phyloP scores from a whole-genome alignment of 2,888 invertebrate species.

The Taenaris catops region DNA sequence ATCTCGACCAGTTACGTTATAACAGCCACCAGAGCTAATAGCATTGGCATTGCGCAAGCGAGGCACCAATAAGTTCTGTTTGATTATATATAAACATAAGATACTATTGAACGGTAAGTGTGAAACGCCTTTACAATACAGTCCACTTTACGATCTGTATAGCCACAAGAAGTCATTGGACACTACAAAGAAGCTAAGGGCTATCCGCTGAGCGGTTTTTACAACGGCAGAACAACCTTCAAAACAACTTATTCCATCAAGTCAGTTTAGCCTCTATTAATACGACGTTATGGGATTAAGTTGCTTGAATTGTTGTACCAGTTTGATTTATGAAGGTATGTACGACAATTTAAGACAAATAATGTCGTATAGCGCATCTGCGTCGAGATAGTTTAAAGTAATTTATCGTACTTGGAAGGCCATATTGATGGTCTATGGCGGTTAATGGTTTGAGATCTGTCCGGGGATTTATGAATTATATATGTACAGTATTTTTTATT shows the following conservation, averaged over 20 bases:
- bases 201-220: constrained; percentile 17
- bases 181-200: constrained; percentile 19
- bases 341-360: constrained; percentile 16
- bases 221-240: constrained; percentile 4
- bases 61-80: too few relatives aligned
- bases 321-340: constrained; percentile 8
- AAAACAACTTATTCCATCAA: neutral
- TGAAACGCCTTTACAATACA: constrained; percentile 1
- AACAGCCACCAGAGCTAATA: too few relatives aligned
- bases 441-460: constrained; percentile 4
- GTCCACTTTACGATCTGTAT: constrained; percentile 17
- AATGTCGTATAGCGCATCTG: constrained; percentile 17
- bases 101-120: constrained; percentile 3
- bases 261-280: neutral
- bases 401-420: constrained; percentile 13
- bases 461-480: neutral
- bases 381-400: constrained; percentile 13
- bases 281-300: neutral
- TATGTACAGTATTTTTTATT: too few relatives aligned
- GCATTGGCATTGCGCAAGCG: too few relatives aligned
- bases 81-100: too few relatives aligned
- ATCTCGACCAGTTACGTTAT: too few relatives aligned
- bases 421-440: constrained; percentile 11
- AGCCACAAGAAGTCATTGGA: constrained; percentile 16
- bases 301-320: neutral